Percentiles rank a stretch among this genome's conserved stretches.
Evolutionary conservation across 1,140 invertebrate species (phyloP).

Genomic region (Drosophila pruinosa): DNA sequence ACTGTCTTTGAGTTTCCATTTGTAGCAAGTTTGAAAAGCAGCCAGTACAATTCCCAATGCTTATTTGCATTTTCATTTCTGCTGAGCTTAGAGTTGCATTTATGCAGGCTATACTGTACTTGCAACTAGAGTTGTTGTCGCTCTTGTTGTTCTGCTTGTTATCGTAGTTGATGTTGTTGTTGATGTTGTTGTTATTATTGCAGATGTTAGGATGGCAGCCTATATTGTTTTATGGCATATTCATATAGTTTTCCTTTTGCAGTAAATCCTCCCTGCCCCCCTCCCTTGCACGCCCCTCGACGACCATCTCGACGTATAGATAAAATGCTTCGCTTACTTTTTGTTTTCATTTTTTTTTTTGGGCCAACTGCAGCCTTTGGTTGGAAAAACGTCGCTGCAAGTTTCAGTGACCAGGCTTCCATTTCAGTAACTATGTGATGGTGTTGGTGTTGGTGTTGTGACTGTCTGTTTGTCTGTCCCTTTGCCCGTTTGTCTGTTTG

Average conservation of each 20-base stretch:
- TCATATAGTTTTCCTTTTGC: slow-evolving; percentile 64
- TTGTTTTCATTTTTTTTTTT: slow-evolving; percentile 9
- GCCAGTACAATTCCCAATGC: neutral
- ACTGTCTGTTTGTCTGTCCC: slow-evolving; percentile 40
- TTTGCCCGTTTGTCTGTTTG: slow-evolving; percentile 20
- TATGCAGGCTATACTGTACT: slow-evolving; percentile 49
- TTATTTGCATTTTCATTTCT: neutral
- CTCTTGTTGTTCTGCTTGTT: slow-evolving; percentile 5
- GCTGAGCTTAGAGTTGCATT: neutral
- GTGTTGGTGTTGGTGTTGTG: slow-evolving; percentile 41
- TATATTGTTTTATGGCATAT: slow-evolving; percentile 80
- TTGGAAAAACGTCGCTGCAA: slow-evolving; percentile 68
- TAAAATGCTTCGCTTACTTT: slow-evolving; percentile 52
- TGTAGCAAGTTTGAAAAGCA: neutral
- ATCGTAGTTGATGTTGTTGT: slow-evolving; percentile 20
- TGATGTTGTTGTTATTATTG: slow-evolving; percentile 40
- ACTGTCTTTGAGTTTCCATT: neutral
- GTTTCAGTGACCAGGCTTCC: slow-evolving; percentile 71
- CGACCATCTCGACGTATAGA: neutral
- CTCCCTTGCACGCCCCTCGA: neutral
- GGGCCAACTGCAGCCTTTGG: slow-evolving; percentile 60
- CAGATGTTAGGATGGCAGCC: slow-evolving; percentile 56
- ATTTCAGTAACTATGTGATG: slow-evolving; percentile 28
- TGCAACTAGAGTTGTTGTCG: slow-evolving; percentile 40
- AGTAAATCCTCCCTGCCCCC: neutral